phyloP scores from a whole-genome alignment of 2,797 vertebrate species.

The Orestias chungarensis region DNA sequence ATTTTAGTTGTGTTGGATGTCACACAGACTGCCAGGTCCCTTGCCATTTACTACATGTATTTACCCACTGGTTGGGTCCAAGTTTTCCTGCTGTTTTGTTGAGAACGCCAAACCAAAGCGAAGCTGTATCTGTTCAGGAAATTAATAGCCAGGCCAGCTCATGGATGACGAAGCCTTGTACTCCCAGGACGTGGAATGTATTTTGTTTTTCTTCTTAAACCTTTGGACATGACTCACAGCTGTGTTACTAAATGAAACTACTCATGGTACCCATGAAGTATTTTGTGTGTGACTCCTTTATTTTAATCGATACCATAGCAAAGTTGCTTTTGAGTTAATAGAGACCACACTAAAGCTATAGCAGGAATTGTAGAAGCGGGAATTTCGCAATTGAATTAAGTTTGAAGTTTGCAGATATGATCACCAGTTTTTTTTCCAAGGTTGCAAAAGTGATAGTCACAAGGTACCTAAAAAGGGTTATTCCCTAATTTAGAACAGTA shows the following conservation, averaged over 20 bases:
- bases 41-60: constrained; percentile 38
- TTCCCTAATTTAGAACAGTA: no score
- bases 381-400: constrained; percentile 31
- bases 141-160: constrained; percentile 44
- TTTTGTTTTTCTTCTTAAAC: constrained; percentile 37
- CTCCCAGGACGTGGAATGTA: constrained; percentile 54
- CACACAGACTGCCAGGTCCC: constrained; percentile 26
- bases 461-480: no score
- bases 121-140: constrained; percentile 42
- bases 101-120: constrained; percentile 71
- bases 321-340: constrained; percentile 42
- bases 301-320: constrained; percentile 31
- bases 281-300: constrained; percentile 21
- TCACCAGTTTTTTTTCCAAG: no score
- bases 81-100: constrained; percentile 54
- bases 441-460: constrained; percentile 1
- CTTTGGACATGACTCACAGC: constrained; percentile 1
- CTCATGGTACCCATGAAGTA: constrained; percentile 19
- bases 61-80: constrained; percentile 73
- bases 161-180: constrained; percentile 31
- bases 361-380: constrained; percentile 38
- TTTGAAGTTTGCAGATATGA: neutral
- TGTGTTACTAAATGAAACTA: constrained; percentile 16
- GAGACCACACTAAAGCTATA: constrained; percentile 51
- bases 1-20: constrained; percentile 46